Percentiles rank a stretch among this genome's conserved stretches.
These are phyloP conservation scores for Diabrotica virgifera DNA, from an alignment of 1,140 invertebrate species.

Conservation along the genomic window DNA sequence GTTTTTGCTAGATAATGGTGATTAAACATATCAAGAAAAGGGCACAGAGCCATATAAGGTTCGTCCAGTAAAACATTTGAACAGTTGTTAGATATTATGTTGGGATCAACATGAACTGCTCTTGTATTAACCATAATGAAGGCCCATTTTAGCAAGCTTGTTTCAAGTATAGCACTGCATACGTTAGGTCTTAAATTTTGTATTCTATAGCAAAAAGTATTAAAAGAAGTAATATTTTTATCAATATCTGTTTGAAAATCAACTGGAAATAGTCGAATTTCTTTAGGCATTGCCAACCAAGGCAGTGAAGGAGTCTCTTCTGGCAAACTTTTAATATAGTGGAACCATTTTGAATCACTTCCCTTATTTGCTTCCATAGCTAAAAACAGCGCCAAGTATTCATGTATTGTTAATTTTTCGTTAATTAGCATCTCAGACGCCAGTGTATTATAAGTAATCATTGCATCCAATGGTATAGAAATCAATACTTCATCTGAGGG, in stretches of 20 bases:
- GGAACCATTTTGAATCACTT: conserved; percentile 46
- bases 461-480: conserved; percentile 52
- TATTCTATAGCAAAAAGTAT: conserved; percentile 35
- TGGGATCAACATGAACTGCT: conserved; percentile 57
- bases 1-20: conserved; percentile 59
- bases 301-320: conserved; percentile 51
- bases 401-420: conserved; percentile 50
- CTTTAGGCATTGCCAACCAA: conserved; percentile 50
- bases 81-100: conserved; percentile 32
- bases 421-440: conserved; percentile 31
- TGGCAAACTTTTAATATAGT: conserved; percentile 62
- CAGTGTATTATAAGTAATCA: conserved; percentile 53
- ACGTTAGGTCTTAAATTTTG: conserved; percentile 34
- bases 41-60: conserved; percentile 67
- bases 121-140: conserved; percentile 77
- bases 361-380: conserved; percentile 53
- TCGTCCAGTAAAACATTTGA: conserved; percentile 47
- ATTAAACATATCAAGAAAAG: conserved; percentile 78
- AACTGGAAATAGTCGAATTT: conserved; percentile 47
- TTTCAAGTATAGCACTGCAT: conserved; percentile 46
- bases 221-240: conserved; percentile 45
- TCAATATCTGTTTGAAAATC: conserved; percentile 42
- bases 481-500: conserved; percentile 51
- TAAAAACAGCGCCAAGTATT: conserved; percentile 61
- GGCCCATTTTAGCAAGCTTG: conserved; percentile 53